phyloP scores from a whole-genome alignment of 1,140 invertebrate species.

The Scaptomyza montana region DNA sequence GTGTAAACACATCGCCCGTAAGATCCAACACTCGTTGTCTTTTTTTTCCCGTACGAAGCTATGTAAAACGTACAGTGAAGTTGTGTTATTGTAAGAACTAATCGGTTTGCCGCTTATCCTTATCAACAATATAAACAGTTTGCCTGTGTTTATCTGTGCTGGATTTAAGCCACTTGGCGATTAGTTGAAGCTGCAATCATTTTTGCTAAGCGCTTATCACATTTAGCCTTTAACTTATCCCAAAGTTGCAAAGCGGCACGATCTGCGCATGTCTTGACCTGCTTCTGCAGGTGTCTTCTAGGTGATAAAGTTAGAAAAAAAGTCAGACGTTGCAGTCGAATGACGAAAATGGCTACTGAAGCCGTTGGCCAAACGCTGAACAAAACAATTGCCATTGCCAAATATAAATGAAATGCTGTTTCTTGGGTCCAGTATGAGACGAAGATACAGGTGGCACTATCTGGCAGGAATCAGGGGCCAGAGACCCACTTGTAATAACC shows the following conservation, averaged over 20 bases:
- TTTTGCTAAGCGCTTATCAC: slow-evolving; percentile 36
- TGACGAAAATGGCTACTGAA: slow-evolving; percentile 35
- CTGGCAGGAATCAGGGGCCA: slow-evolving; percentile 39
- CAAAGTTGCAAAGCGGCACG: slow-evolving; percentile 7
- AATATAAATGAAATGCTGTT: slow-evolving; percentile 43
- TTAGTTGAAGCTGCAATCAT: slow-evolving; percentile 27
- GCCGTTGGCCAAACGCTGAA: slow-evolving; percentile 22
- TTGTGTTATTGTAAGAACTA: too few relatives aligned
- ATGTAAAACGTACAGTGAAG: too few relatives aligned
- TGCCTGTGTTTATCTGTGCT: slow-evolving; percentile 22
- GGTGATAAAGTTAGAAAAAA: slow-evolving; percentile 14
- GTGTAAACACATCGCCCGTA: too few relatives aligned
- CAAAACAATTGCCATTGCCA: slow-evolving; percentile 62
- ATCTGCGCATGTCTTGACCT: slow-evolving; percentile 42
- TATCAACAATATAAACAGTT: not conserved
- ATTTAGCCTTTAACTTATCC: slow-evolving; percentile 14
- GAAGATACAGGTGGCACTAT: slow-evolving; percentile 66
- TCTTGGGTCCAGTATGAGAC: slow-evolving; percentile 1
- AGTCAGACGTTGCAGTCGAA: slow-evolving; percentile 6
- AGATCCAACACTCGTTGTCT: too few relatives aligned
- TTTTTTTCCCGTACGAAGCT: too few relatives aligned
- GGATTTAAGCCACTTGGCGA: not conserved
- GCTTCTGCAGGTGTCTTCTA: not conserved
- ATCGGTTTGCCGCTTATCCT: too few relatives aligned
- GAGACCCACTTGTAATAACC: slow-evolving; percentile 15